Percentiles rank a stretch among this genome's conserved stretches.
Evolutionary conservation across 2,797 vertebrate species (phyloP).

Genomic region (Bucorvus abyssinicus): DNA sequence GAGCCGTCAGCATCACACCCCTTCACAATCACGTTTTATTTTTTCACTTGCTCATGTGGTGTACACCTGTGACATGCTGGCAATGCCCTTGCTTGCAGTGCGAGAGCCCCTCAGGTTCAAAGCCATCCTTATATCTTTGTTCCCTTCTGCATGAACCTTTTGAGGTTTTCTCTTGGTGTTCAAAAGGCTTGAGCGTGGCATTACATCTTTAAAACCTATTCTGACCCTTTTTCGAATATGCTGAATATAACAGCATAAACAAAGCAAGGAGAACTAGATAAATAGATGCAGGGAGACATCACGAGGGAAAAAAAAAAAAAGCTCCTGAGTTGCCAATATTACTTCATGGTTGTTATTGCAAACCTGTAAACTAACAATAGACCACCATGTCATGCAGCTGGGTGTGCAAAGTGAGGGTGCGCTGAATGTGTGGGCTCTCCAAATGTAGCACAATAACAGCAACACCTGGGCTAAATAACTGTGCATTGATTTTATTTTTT

Average conservation of each 20-base stretch:
- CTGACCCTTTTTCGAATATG: conserved; percentile 62
- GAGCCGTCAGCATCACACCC: conserved; percentile 59
- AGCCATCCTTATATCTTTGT: conserved; percentile 39
- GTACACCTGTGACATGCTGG: conserved; percentile 46
- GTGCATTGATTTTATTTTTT: not conserved
- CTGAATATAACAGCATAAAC: conserved; percentile 55
- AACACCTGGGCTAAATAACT: conserved; percentile 53
- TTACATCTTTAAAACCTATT: conserved; percentile 19
- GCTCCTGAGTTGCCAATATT: conserved; percentile 47
- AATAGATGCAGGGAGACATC: conserved; percentile 49
- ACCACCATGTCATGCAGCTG: conserved; percentile 48
- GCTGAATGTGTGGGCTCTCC: conserved; percentile 46
- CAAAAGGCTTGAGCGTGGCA: not conserved
- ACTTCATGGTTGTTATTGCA: conserved; percentile 43
- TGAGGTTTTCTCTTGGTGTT: conserved; percentile 39
- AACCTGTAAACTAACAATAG: conserved; percentile 59
- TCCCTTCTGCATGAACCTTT: conserved; percentile 44
- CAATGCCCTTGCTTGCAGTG: conserved; percentile 10
- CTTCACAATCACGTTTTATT: conserved; percentile 14
- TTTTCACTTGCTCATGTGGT: conserved; percentile 31
- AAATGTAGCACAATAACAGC: conserved; percentile 10
- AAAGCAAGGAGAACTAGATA: conserved; percentile 51
- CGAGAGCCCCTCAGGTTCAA: conserved; percentile 41
- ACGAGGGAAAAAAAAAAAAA: not conserved
- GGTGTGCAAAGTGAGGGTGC: conserved; percentile 31